Evolutionary conservation across 2,797 vertebrate genomes (phyloP), one percentile per base, ranked within the genome.

Genomic region (Chaenodraco wilsoni): DNA sequence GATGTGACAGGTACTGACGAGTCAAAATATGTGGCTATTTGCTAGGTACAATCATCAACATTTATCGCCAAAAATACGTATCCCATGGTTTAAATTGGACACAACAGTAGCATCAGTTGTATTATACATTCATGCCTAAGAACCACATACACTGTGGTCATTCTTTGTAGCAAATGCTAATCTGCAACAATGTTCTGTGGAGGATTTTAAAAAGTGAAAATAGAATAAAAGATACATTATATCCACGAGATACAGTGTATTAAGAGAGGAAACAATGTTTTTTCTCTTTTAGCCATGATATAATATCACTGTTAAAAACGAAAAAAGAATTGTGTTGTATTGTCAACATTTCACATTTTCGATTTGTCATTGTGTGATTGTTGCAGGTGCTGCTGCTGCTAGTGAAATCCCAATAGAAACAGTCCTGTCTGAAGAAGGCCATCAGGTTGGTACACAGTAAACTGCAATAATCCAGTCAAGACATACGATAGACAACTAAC

Each of bases 391-490:
- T 54, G 71, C 87, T 45, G 23, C 23, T 27, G 23, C 23, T 23
- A 83, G 78, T 79, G 92, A 93, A 69, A 74, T 88, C 51, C 78
- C 81, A 37, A n/a, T 89, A 62, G 93, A 95, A 76, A 88, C 90
- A 0, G 72, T 92, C 14, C 82, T 95, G 55, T 95, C 94, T 60
- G 94, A 95, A 71, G 94, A 95, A 79, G 94, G 94, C 37, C 93
- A 94, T 43, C 92, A 94, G 95, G 95, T 95, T 72, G 65, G 92
- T 88, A 45, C 54, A 65, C 11, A 33, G 3, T 55, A 11, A 66
- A 49, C 48, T 40, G 2, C 9, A 33, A 17, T 54, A 40, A 45
- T 67, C 23, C 4, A 31, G 3, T 63, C 21, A 27, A 12, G 14
- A 5, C 21, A 40, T 21, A 33, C 15, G 6, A 54, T 14, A 68